Percentiles rank a stretch among this genome's conserved stretches.
Evolutionary conservation across 2,797 vertebrate species (phyloP).

Genomic region (Premnoplex brunnescens): DNA sequence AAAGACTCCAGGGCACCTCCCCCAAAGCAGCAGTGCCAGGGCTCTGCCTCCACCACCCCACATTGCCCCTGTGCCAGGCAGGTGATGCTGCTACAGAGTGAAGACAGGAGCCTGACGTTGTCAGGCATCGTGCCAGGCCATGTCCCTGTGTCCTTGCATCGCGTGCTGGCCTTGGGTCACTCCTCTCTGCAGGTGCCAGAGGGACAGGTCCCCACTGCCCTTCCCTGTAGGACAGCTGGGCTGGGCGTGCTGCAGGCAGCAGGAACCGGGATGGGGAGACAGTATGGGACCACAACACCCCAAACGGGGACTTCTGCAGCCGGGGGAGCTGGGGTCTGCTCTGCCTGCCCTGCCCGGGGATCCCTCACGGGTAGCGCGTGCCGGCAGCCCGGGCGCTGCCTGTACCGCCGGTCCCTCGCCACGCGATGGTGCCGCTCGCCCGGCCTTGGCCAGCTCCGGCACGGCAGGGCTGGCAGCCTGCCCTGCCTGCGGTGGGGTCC

Average conservation of each 20-base stretch:
- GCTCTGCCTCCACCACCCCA: not conserved
- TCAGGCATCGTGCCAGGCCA: accelerated
- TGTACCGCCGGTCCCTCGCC: not conserved
- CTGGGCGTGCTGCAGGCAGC: accelerated
- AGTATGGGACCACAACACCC: accelerated
- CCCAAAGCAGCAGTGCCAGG: not conserved
- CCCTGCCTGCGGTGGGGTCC: not conserved
- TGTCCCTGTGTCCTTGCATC: not conserved
- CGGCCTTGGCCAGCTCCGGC: not conserved
- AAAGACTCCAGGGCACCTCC: not conserved
- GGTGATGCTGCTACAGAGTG: too few species aligned
- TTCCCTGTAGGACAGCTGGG: accelerated
- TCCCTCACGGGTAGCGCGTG: too few species aligned
- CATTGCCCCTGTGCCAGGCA: not conserved
- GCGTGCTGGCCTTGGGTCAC: accelerated
- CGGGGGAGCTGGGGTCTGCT: accelerated
- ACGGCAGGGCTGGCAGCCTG: not conserved
- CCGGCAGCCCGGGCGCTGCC: not conserved
- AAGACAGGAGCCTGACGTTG: not conserved
- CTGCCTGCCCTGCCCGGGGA: not conserved
- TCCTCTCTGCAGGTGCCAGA: not conserved
- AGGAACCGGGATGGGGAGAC: too few species aligned
- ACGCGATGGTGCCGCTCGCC: constrained; percentile 47
- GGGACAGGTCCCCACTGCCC: accelerated
- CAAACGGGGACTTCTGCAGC: accelerated